A percentile compares a stretch with the other conserved stretches of the same genome.
Conservation (phyloP, 2,113 vertebrate genomes). For the pig (Sus scrofa) region DNA sequence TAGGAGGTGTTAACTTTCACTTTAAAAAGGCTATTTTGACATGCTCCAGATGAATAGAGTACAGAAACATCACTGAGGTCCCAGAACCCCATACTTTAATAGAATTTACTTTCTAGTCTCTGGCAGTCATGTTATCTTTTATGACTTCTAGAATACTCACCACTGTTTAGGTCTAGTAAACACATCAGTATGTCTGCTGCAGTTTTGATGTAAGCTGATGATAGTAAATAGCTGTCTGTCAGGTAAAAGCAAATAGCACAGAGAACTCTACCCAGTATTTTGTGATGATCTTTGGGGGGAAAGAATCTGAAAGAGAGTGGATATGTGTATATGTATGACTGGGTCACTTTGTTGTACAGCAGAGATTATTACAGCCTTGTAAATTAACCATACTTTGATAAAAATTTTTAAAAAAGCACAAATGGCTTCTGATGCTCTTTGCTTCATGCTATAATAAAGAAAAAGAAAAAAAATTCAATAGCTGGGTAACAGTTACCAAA, state of each 20-base stretch:
- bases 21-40: conserved; percentile 19
- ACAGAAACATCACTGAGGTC: not conserved
- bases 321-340: too few species aligned
- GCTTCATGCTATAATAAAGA: not conserved
- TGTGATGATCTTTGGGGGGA: too few species aligned
- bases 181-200: not conserved
- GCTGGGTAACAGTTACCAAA: not conserved
- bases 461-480: not conserved
- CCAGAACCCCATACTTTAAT: not conserved
- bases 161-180: not conserved
- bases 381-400: too few species aligned
- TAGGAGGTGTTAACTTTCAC: not conserved
- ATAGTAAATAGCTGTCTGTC: not conserved
- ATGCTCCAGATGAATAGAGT: not conserved
- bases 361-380: too few species aligned
- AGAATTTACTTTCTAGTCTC: conserved; percentile 13
- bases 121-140: not conserved
- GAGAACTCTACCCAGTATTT: too few species aligned
- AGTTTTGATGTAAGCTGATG: not conserved
- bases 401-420: too few species aligned
- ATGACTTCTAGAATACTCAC: not conserved
- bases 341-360: too few species aligned
- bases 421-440: not conserved
- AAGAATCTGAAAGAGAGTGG: too few species aligned
- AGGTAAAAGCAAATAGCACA: not conserved